A percentile compares a stretch with the other conserved stretches of the same genome.
Conservation (phyloP, 64 coral and sea anemone species). For the Stichodactyla helianthus region DNA sequence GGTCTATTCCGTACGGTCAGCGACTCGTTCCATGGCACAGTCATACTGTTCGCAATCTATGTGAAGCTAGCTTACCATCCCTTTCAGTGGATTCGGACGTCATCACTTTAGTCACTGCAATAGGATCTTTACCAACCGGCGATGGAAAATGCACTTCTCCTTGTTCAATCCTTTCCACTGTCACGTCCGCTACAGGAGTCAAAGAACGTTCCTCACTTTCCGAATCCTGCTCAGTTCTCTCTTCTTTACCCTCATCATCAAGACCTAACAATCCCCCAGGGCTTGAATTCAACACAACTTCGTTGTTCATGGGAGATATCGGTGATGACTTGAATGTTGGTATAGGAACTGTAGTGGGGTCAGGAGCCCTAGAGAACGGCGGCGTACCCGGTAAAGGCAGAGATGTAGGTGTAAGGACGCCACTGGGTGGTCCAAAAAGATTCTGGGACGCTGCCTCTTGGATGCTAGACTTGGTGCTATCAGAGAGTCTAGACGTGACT, state of each 20-base stretch:
- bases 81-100: not conserved
- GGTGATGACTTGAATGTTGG: slow-evolving; percentile 59
- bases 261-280: slow-evolving; percentile 2
- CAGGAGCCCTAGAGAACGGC: slow-evolving; percentile 26
- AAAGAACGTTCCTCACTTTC: not conserved
- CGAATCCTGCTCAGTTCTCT: not conserved
- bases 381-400: slow-evolving; percentile 58
- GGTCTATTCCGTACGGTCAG: too few relatives aligned
- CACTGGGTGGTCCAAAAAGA: not conserved
- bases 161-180: slow-evolving; percentile 2
- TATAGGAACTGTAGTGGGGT: slow-evolving; percentile 60
- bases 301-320: not conserved
- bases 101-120: not conserved
- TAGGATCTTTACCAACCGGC: slow-evolving; percentile 1
- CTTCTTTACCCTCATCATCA: slow-evolving; percentile 13
- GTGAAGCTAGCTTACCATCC: not conserved
- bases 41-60: not conserved
- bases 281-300: not conserved
- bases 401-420: slow-evolving; percentile 38
- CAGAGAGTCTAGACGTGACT: slow-evolving; percentile 60
- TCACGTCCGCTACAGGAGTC: slow-evolving; percentile 6
- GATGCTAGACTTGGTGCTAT: slow-evolving; percentile 45
- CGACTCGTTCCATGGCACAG: too few relatives aligned
- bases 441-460: slow-evolving; percentile 2
- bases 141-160: not conserved